These are phyloP conservation scores for Nothoprocta pentlandii DNA, from an alignment of 2,113 vertebrate species.

Conservation along the genomic window DNA sequence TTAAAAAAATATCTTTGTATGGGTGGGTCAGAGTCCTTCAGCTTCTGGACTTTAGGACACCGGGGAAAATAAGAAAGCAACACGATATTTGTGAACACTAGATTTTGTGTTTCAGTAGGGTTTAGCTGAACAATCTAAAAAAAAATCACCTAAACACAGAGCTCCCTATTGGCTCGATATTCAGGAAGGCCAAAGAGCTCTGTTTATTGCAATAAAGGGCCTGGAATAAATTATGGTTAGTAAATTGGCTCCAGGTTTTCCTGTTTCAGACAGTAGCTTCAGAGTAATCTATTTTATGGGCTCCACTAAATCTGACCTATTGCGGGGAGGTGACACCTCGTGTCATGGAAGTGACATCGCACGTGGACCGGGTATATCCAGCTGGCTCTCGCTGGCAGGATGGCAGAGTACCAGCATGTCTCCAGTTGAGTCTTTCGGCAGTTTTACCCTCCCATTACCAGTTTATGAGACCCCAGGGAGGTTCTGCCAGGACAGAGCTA, in stretches of 20 bases:
- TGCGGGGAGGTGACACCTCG: conserved; percentile 67
- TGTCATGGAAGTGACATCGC: conserved; percentile 40
- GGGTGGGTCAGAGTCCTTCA: conserved; percentile 17
- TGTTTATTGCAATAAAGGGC: conserved; percentile 74
- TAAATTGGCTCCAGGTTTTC: conserved; percentile 81
- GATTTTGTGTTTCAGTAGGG: conserved; percentile 67
- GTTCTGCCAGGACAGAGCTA: conserved; percentile 10
- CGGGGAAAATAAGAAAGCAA: background rate
- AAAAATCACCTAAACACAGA: conserved; percentile 64
- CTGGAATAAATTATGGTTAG: conserved; percentile 78
- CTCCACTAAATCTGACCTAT: conserved; percentile 62
- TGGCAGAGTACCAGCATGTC: conserved; percentile 1
- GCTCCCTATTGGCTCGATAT: conserved; percentile 65
- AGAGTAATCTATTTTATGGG: conserved; percentile 61
- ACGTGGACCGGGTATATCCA: background rate
- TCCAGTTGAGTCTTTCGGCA: background rate
- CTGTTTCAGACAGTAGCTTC: conserved; percentile 78
- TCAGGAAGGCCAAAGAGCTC: conserved; percentile 73
- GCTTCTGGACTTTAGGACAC: conserved; percentile 22
- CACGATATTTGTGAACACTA: conserved; percentile 36
- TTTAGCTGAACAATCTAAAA: conserved; percentile 72
- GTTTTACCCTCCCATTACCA: background rate
- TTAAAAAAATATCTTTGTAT: conserved; percentile 2
- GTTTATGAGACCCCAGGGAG: conserved; percentile 38
- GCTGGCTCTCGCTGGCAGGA: background rate